Base-by-base conservation (phyloP, 2,888 invertebrate genomes). In the Melanotus villosus region DNA sequence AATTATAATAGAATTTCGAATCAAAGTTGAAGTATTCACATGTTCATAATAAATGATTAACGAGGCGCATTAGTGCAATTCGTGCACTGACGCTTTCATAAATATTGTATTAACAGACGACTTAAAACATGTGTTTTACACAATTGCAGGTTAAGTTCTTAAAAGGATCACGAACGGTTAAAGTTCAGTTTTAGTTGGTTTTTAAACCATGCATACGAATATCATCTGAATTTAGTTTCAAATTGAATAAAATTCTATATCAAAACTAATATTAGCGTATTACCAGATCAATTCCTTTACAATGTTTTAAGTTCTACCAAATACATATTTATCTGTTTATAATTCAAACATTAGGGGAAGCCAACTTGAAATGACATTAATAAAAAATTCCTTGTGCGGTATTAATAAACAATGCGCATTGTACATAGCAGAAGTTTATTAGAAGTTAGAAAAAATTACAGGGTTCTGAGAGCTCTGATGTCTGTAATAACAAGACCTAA, bases 141-240 rank as follows among this genome's bases (percentile, higher is more conserved):
- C 56, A 65, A 65, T 57, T 65, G 32, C 65, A 3, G 47, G 65
- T 54, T 32, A 54, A 63, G 34, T 30, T 30, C 54, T 63, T 34
- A 54, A 38, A 38, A 54, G 26, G 30, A 59, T 59, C 59, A 45
- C 45, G 59, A 45, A 57, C 12, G 9, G n/a, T 14, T 19, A 38
- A 41, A 57, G 14, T 41, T 41, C 18, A 7, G 41, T 57, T 57
- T 19, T 1, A 41, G 12, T 21, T 41, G 34, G 38, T 23, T 41
- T 36, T 23, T 36, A 19, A 41, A 16, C 14, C 41, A 9, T 7
- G 26, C 4, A 16, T 14, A 54, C 18, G 32, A 26, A 14, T 30
- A 21, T 41, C 12, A 41, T 41, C 1, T 14, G 14, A 3, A 16
- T 41, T 38, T 12, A 16, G 18, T 7, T 41, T 14, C 14, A 16